A percentile compares a stretch with the other conserved stretches of the same genome.
Conservation (phyloP, 2,113 vertebrate genomes). For the Eidolon helvum region DNA sequence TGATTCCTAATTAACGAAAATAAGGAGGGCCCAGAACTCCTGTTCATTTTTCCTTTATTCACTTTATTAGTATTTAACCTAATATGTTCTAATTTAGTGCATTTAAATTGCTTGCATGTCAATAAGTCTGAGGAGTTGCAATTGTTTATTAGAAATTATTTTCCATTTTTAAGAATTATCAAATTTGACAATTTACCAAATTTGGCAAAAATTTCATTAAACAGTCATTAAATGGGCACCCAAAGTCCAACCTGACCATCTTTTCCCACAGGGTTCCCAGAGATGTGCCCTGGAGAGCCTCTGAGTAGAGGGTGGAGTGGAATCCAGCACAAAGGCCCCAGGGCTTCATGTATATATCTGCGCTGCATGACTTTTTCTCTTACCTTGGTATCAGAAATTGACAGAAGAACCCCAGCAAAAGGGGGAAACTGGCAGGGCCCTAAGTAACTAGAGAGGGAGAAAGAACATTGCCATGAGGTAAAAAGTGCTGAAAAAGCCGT, state of each 20-base stretch:
- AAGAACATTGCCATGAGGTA: neutral
- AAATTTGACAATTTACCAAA: neutral
- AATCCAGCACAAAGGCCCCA: neutral
- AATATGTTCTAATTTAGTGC: neutral
- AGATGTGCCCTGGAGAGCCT: neutral
- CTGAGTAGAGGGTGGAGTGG: neutral
- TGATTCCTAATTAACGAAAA: neutral
- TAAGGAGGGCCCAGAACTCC: neutral
- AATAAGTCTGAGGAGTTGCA: neutral
- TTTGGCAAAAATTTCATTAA: neutral
- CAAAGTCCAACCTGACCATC: neutral
- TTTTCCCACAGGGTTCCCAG: neutral
- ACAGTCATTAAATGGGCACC: neutral
- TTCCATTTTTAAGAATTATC: neutral
- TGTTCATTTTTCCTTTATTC: neutral
- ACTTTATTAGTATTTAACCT: neutral
- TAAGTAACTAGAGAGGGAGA: neutral
- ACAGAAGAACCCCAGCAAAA: neutral
- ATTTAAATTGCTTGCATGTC: neutral
- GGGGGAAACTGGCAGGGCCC: neutral
- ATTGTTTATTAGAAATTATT: neutral
- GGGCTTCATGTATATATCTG: no score
- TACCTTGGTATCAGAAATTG: neutral
- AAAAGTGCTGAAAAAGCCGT: neutral
- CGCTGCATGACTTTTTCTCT: neutral